Percentiles rank a stretch among this genome's conserved stretches.
Conservation (phyloP, 2,797 vertebrate genomes). For the Aeoliscus strigatus region DNA sequence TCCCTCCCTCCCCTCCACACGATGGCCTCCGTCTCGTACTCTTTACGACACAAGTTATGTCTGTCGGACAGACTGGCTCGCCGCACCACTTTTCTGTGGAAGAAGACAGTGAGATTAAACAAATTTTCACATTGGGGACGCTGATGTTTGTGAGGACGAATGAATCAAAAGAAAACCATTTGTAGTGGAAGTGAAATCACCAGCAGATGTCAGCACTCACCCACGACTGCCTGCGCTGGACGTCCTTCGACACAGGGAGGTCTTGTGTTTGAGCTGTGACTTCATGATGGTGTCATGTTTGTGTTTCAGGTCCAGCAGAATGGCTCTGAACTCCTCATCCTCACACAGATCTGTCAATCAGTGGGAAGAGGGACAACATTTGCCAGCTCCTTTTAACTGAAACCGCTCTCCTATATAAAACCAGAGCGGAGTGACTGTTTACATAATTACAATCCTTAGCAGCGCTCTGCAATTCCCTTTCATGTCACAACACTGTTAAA, state of each 20-base stretch:
- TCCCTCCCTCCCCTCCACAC: constrained; percentile 86
- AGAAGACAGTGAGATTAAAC: constrained; percentile 3
- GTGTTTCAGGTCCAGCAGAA: constrained; percentile 93
- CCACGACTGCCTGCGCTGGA: constrained; percentile 95
- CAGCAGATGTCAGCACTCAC: constrained; percentile 77
- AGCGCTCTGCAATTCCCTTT: too few species aligned
- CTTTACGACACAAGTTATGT: constrained; percentile 93
- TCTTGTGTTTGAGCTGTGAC: constrained; percentile 95
- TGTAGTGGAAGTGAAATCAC: constrained; percentile 10
- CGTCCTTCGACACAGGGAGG: constrained; percentile 90
- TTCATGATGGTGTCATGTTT: constrained; percentile 99
- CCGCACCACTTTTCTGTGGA: constrained; percentile 89
- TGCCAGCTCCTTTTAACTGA: constrained; percentile 4
- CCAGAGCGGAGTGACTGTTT: neutral
- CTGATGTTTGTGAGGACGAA: too few species aligned
- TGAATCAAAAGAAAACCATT: neutral
- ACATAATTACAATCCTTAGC: neutral
- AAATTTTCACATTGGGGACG: too few species aligned
- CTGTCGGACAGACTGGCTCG: constrained; percentile 92
- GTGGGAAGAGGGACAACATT: neutral
- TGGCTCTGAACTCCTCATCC: constrained; percentile 91
- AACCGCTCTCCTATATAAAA: neutral
- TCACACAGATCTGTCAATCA: constrained; percentile 85
- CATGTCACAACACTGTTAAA: too few species aligned
- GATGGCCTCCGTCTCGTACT: constrained; percentile 95